phyloP scores from a whole-genome alignment of 2,113 vertebrate genomes.

The Ammodytes dubius region DNA sequence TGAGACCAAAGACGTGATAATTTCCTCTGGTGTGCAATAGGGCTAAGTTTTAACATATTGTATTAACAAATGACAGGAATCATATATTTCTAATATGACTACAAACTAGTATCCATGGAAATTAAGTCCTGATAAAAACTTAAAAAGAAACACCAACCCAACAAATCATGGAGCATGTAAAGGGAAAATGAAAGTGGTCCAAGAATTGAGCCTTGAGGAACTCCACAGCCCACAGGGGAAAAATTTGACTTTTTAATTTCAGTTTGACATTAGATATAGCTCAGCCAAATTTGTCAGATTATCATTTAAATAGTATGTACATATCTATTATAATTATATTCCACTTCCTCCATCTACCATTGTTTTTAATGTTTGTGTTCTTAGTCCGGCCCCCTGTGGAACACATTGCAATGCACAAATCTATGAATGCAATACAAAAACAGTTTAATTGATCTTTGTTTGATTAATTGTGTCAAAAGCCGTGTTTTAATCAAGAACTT shows the following conservation, averaged over 20 bases:
- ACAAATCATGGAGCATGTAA: not conserved
- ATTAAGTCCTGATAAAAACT: not conserved
- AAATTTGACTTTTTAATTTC: not conserved
- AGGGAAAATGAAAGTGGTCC: not conserved
- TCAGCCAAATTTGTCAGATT: not conserved
- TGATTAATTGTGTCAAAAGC: too few relatives aligned
- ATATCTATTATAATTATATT: not conserved
- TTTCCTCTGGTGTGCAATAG: not conserved
- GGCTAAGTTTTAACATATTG: not conserved
- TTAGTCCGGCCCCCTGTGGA: not conserved
- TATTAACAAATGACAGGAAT: not conserved
- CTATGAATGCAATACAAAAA: not conserved
- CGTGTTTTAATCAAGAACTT: too few relatives aligned
- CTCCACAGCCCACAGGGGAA: not conserved
- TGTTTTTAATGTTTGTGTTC: not conserved
- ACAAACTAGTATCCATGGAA: not conserved
- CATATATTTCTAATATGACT: not conserved
- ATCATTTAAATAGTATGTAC: not conserved
- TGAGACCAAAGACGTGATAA: not conserved
- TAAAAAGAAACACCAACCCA: not conserved
- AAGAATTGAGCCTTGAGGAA: constrained; percentile 2
- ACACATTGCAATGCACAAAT: not conserved
- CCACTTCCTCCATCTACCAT: not conserved
- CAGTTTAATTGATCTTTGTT: not conserved
- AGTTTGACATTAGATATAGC: not conserved